Percentiles rank a stretch among this genome's conserved stretches.
These are phyloP conservation scores for Telenomus remus DNA, from an alignment of 1,140 invertebrate species.

Conservation along the genomic window DNA sequence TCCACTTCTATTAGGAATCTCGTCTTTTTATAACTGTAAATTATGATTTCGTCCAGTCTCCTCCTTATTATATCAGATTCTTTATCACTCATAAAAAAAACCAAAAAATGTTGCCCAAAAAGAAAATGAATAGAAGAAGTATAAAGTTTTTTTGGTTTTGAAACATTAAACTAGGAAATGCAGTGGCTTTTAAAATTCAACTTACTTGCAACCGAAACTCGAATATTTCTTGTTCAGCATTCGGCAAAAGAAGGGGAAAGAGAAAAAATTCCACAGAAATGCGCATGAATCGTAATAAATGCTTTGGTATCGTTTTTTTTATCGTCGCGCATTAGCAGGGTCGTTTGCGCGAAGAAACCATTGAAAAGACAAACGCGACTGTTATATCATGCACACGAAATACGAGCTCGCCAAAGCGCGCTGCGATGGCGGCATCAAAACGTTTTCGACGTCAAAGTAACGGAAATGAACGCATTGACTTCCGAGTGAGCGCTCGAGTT, in stretches of 20 bases:
- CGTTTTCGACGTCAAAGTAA: conserved; percentile 38
- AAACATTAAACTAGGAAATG: too few species aligned
- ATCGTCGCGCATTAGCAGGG: conserved; percentile 22
- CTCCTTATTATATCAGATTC: too few species aligned
- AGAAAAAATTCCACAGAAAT: conserved; percentile 18
- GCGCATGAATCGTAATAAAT: conserved; percentile 22
- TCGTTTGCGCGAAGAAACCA: conserved; percentile 34
- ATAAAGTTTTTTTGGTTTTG: too few species aligned
- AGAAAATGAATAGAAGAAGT: too few species aligned
- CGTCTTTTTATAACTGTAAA: too few species aligned
- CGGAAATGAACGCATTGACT: conserved; percentile 33
- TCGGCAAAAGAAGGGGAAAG: conserved; percentile 13
- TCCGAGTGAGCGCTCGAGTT: background rate
- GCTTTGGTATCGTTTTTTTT: conserved; percentile 31
- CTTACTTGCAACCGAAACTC: too few species aligned
- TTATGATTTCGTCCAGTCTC: too few species aligned
- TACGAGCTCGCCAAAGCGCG: too few species aligned
- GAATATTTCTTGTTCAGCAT: conserved; percentile 22
- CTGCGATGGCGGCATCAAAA: conserved; percentile 19
- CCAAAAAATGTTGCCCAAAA: too few species aligned
- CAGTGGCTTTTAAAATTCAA: too few species aligned
- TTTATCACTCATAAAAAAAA: too few species aligned
- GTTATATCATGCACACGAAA: conserved; percentile 9
- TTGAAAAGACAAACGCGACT: conserved; percentile 44
- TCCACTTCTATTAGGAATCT: background rate